phyloP scores from a whole-genome alignment of 2,797 vertebrate species.

The Pelodytes ibericus region DNA sequence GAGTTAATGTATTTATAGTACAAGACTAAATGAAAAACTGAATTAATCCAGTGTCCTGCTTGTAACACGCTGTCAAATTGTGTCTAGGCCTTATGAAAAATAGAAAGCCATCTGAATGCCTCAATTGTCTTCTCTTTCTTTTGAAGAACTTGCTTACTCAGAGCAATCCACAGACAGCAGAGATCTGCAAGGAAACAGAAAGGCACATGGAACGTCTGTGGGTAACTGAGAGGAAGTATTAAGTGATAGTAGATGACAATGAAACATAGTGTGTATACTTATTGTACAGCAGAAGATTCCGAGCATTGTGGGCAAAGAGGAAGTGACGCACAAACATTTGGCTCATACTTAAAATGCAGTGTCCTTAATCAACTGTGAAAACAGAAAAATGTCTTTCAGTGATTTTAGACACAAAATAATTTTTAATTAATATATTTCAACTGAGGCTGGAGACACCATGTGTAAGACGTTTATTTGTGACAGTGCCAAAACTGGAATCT shows the following conservation, averaged over 20 bases:
- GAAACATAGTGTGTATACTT: background rate
- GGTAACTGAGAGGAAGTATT: conserved; percentile 10
- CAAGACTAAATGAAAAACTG: conserved; percentile 26
- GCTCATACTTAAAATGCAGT: background rate
- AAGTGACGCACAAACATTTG: background rate
- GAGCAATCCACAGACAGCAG: background rate
- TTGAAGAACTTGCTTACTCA: conserved; percentile 23
- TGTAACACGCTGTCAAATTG: conserved; percentile 32
- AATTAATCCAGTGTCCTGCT: conserved; percentile 32
- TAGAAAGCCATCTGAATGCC: conserved; percentile 4
- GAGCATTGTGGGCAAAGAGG: background rate
- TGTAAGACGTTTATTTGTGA: too few species aligned
- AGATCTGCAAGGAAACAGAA: conserved; percentile 9
- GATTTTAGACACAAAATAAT: too few species aligned
- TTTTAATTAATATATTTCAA: too few species aligned
- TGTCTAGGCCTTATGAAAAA: conserved; percentile 35
- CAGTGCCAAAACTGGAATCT: too few species aligned
- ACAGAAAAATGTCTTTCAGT: background rate
- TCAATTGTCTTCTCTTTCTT: conserved; percentile 19
- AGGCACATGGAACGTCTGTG: conserved; percentile 6
- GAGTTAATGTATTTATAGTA: conserved; percentile 31
- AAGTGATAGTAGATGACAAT: conserved; percentile 1
- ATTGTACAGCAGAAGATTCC: conserved; percentile 5
- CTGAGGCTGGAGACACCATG: too few species aligned
- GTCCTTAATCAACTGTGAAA: background rate